These are phyloP conservation scores for Mixornis gularis DNA, from an alignment of 2,113 vertebrate species.

Conservation along the genomic window DNA sequence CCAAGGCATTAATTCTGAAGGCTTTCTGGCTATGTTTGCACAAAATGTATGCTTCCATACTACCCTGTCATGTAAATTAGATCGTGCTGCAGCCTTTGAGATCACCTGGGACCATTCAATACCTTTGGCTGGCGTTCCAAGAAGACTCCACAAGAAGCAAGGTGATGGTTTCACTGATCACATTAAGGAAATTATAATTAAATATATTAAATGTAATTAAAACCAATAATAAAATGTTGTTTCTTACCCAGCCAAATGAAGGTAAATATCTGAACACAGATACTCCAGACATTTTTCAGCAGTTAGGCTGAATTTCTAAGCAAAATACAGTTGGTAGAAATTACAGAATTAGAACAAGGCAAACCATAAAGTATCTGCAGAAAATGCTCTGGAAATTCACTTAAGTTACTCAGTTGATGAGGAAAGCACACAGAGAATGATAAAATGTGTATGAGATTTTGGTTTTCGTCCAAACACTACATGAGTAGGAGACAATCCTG, in stretches of 20 bases:
- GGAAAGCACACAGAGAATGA: neutral
- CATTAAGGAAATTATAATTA: neutral
- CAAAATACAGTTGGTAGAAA: neutral
- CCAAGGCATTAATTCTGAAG: neutral
- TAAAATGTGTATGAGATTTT: neutral
- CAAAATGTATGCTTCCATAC: neutral
- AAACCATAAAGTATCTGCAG: neutral
- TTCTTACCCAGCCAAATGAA: neutral
- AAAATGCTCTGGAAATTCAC: neutral
- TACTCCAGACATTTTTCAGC: neutral
- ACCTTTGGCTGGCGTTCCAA: neutral
- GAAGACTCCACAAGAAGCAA: neutral
- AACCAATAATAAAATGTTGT: neutral
- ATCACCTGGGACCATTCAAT: neutral
- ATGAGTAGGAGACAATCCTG: neutral
- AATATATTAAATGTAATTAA: neutral
- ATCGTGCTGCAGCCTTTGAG: neutral
- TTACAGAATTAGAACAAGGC: neutral
- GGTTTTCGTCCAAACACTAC: neutral
- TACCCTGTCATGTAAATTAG: neutral
- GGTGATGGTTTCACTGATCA: neutral
- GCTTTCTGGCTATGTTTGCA: neutral
- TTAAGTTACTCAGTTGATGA: neutral
- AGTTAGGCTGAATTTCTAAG: neutral
- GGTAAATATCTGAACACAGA: neutral